Evolutionary conservation across 2,888 invertebrate species (phyloP).

Genomic region (Cynaeus angustus): DNA sequence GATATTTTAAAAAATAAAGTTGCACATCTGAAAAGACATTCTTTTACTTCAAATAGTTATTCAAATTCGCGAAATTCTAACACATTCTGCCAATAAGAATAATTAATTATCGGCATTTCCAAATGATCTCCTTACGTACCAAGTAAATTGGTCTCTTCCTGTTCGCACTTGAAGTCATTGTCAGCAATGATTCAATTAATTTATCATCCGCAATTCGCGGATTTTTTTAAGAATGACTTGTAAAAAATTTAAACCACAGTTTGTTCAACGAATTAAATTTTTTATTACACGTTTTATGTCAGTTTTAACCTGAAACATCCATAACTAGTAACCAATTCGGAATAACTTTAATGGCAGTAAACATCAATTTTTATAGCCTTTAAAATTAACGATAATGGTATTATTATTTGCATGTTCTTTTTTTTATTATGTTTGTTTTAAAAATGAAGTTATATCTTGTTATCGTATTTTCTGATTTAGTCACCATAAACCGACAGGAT

Average conservation of each 20-base stretch:
- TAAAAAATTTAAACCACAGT: neutral
- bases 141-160: constrained; percentile 6
- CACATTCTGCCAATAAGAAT: neutral
- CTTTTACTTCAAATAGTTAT: too few species aligned
- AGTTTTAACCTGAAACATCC: neutral
- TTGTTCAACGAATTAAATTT: neutral
- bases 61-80: neutral
- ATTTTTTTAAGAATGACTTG: too few species aligned
- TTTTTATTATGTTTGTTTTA: too few species aligned
- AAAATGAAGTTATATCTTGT: neutral
- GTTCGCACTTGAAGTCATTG: constrained; percentile 5
- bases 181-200: neutral
- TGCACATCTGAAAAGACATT: too few species aligned
- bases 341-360: neutral
- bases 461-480: neutral
- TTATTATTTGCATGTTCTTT: too few species aligned
- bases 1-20: too few species aligned
- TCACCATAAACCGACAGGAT: too few species aligned
- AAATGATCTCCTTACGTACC: neutral
- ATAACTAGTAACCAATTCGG: neutral
- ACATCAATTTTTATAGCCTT: neutral
- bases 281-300: neutral
- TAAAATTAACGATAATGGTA: too few species aligned
- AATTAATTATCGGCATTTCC: neutral
- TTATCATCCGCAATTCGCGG: neutral